Evolutionary conservation across 1,140 invertebrate species (phyloP).

Genomic region (Trigoniulus corallinus): DNA sequence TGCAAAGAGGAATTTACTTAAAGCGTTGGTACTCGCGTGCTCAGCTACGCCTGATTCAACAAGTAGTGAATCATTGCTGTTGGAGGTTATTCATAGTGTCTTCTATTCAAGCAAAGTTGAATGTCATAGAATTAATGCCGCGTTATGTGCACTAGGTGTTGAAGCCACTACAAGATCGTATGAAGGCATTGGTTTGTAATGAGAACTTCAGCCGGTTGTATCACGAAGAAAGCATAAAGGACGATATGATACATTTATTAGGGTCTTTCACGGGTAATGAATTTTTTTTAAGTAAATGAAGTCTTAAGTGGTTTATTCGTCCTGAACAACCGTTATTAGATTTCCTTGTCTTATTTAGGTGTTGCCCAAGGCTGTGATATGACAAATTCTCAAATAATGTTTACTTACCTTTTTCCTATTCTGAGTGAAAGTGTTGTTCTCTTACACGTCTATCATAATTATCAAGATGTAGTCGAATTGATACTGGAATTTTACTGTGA

Average conservation of each 20-base stretch:
- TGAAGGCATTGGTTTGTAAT: constrained; percentile 35
- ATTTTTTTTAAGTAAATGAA: neutral
- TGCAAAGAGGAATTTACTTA: constrained; percentile 24
- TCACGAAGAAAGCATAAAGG: constrained; percentile 38
- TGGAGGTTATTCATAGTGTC: neutral
- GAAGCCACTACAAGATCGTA: constrained; percentile 38
- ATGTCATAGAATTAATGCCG: neutral
- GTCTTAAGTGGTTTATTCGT: neutral
- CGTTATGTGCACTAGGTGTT: constrained; percentile 28
- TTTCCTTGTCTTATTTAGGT: too few species aligned
- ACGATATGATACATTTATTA: constrained; percentile 41
- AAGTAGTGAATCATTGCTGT: neutral
- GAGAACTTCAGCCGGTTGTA: constrained; percentile 34
- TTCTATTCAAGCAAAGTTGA: too few species aligned
- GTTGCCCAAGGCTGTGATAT: constrained; percentile 40
- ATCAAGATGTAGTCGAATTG: constrained; percentile 57
- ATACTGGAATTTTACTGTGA: constrained; percentile 57
- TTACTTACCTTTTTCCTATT: constrained; percentile 42
- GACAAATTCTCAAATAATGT: constrained; percentile 39
- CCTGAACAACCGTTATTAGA: too few species aligned
- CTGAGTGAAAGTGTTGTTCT: constrained; percentile 45
- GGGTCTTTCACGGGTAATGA: constrained; percentile 39
- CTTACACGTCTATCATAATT: constrained; percentile 59
- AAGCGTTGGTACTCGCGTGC: constrained; percentile 27
- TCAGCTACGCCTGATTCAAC: constrained; percentile 14